These are phyloP conservation scores for Drosophila saltans DNA, from an alignment of 1,140 invertebrate genomes.

Conservation along the genomic window DNA sequence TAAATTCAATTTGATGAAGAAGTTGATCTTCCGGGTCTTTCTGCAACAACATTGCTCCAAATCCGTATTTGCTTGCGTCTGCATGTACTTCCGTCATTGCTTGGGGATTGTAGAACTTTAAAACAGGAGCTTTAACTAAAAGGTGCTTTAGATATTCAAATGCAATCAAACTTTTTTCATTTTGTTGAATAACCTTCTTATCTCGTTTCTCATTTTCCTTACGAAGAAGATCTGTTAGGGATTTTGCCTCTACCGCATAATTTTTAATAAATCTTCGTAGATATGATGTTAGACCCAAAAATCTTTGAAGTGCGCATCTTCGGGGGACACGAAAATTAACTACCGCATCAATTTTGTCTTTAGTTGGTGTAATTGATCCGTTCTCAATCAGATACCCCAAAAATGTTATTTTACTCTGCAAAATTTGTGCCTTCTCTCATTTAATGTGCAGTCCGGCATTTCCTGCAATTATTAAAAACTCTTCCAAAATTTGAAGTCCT, in stretches of 20 bases:
- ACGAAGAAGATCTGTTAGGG: too few relatives aligned
- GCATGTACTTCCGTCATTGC: too few relatives aligned
- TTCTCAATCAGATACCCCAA: slow-evolving; percentile 12
- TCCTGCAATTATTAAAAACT: not conserved
- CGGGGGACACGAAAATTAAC: not conserved
- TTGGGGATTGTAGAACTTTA: too few relatives aligned
- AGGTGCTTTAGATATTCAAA: too few relatives aligned
- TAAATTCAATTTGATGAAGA: too few relatives aligned
- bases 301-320: not conserved
- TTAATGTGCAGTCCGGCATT: not conserved
- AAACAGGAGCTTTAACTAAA: too few relatives aligned
- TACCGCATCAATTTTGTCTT: slow-evolving; percentile 8
- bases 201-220: too few relatives aligned
- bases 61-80: too few relatives aligned
- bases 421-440: not conserved
- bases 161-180: too few relatives aligned
- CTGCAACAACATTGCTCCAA: too few relatives aligned
- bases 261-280: slow-evolving; percentile 6
- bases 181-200: too few relatives aligned
- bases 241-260: slow-evolving; percentile 8
- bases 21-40: too few relatives aligned
- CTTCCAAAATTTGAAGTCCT: not conserved
- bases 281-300: slow-evolving; percentile 15
- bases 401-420: not conserved
- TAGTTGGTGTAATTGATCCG: slow-evolving; percentile 11